Conservation (phyloP, 1,140 invertebrate genomes). For the Drosophila pruinosa region DNA sequence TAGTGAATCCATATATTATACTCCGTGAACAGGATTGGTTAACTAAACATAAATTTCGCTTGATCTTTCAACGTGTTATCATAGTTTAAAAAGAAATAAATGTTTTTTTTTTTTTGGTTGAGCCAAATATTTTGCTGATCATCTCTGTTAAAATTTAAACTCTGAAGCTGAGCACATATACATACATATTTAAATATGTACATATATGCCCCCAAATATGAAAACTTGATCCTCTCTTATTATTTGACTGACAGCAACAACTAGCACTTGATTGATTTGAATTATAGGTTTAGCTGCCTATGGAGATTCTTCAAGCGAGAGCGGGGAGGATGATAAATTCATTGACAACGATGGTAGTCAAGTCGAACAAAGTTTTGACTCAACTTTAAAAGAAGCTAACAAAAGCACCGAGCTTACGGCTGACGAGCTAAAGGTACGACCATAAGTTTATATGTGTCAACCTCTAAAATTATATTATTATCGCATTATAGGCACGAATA, state of each 20-base stretch:
- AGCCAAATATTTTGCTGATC: not conserved
- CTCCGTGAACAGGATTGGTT: constrained; percentile 5
- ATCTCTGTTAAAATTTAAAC: not conserved
- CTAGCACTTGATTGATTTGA: constrained; percentile 78
- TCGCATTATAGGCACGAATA: constrained; percentile 51
- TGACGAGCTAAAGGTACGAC: constrained; percentile 68
- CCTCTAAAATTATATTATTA: not conserved
- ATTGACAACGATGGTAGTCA: constrained; percentile 36
- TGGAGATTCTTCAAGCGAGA: constrained; percentile 78
- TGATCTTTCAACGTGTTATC: not conserved
- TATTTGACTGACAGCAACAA: constrained; percentile 59
- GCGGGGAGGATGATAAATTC: constrained; percentile 51
- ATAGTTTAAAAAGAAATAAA: not conserved
- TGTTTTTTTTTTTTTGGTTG: not conserved
- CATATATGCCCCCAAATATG: constrained; percentile 9
- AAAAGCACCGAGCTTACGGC: constrained; percentile 57
- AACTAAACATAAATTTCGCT: constrained; percentile 1
- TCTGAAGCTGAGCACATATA: constrained; percentile 17
- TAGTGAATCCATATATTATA: constrained; percentile 5
- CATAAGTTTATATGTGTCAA: not conserved
- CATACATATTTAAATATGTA: constrained; percentile 22
- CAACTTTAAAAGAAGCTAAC: constrained; percentile 31
- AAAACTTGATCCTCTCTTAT: constrained; percentile 24
- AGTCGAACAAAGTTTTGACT: constrained; percentile 26
- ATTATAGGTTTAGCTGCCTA: constrained; percentile 82